Evolutionary conservation across 2,888 invertebrate species (phyloP).

Genomic region (Boloria euphrosyne): DNA sequence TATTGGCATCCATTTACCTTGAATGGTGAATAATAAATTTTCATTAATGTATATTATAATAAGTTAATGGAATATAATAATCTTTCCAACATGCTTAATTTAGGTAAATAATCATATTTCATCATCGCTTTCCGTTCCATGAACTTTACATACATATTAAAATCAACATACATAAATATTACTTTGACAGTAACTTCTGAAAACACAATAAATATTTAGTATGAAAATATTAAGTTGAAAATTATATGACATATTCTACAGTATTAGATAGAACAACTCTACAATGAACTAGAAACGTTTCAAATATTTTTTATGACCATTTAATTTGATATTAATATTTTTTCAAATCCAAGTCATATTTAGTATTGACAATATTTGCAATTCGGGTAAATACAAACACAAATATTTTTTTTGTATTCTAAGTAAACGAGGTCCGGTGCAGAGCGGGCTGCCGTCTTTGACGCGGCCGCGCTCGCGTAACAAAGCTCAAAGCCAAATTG

Average conservation of each 20-base stretch:
- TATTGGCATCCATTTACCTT: constrained; percentile 71
- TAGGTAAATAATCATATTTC: constrained; percentile 48
- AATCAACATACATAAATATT: neutral
- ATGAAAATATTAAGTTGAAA: too few species aligned
- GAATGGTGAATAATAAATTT: constrained; percentile 74
- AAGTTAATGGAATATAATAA: constrained; percentile 52
- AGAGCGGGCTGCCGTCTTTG: constrained; percentile 51
- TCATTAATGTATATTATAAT: constrained; percentile 47
- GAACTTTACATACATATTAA: neutral
- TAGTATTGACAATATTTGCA: too few species aligned
- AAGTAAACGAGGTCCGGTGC: constrained; percentile 59
- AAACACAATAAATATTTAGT: too few species aligned
- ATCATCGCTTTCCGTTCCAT: constrained; percentile 38
- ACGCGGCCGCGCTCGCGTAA: constrained; percentile 48
- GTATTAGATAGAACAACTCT: too few species aligned
- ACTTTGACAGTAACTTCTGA: too few species aligned
- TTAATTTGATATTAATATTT: too few species aligned
- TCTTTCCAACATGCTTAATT: constrained; percentile 72
- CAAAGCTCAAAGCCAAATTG: constrained; percentile 58
- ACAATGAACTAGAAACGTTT: too few species aligned
- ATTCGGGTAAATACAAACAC: constrained; percentile 35
- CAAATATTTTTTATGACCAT: too few species aligned
- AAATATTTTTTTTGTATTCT: constrained; percentile 61
- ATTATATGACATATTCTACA: too few species aligned
- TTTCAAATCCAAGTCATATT: too few species aligned